Conservation (phyloP, 2,113 vertebrate genomes). For the Cheilinus undulatus region DNA sequence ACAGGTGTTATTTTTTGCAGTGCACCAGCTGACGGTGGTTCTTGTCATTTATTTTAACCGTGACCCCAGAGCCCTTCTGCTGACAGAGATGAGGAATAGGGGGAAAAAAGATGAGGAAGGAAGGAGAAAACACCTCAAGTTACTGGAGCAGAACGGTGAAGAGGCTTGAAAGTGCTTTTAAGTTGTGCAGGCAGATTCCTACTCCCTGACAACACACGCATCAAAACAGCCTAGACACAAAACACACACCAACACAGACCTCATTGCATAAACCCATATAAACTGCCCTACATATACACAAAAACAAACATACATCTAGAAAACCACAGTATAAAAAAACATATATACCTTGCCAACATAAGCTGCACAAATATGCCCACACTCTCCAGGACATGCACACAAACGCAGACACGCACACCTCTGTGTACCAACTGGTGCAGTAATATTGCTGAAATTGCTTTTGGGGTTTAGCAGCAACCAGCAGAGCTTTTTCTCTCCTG, state of each 20-base stretch:
- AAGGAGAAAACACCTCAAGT: constrained; percentile 37
- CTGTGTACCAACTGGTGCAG: constrained; percentile 34
- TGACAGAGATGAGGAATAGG: constrained; percentile 39
- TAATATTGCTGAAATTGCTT: constrained; percentile 69
- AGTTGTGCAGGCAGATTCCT: constrained; percentile 56
- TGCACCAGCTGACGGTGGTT: constrained; percentile 14
- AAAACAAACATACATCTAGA: constrained; percentile 29
- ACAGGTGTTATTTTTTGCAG: constrained; percentile 21
- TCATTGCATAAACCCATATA: background rate
- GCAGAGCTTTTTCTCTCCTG: constrained; percentile 16
- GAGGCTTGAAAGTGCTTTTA: constrained; percentile 72
- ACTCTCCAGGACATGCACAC: background rate
- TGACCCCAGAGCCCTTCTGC: constrained; percentile 53
- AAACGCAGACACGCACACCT: constrained; percentile 20
- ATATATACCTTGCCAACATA: background rate
- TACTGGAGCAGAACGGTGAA: constrained; percentile 65
- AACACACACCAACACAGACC: background rate
- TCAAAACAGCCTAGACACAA: background rate
- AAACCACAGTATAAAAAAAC: constrained; percentile 25
- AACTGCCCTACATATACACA: background rate
- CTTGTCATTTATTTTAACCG: constrained; percentile 58
- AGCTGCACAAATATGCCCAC: constrained; percentile 22
- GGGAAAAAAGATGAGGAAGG: background rate
- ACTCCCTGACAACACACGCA: constrained; percentile 22
- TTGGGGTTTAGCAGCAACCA: constrained; percentile 60